Conservation (phyloP, 2,113 vertebrate species). For the Oncorhynchus tshawytscha region DNA sequence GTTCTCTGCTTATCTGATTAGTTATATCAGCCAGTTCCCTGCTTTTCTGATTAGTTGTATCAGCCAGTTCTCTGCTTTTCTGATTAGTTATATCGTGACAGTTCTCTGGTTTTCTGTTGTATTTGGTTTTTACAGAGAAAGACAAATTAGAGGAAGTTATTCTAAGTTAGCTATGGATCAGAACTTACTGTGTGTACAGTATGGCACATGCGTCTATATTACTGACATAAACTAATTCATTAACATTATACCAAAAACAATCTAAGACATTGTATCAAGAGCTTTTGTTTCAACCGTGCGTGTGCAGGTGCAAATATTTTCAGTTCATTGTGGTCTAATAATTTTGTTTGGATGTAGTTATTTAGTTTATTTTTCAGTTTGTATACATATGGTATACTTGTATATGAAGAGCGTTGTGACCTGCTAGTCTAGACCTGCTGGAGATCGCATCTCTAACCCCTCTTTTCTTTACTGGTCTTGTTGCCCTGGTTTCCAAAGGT, state of each 20-base stretch:
- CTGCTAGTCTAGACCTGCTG: conserved; percentile 37
- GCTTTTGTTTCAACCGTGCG: conserved; percentile 69
- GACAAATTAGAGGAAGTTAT: conserved; percentile 12
- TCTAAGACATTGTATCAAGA: conserved; percentile 72
- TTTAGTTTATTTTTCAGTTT: conserved; percentile 53
- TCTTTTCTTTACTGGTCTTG: conserved; percentile 13
- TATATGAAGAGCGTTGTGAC: conserved; percentile 67
- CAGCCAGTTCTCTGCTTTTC: conserved; percentile 40
- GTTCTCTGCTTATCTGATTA: conserved; percentile 44
- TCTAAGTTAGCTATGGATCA: conserved; percentile 61
- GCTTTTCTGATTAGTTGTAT: conserved; percentile 48
- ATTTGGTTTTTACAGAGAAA: conserved; percentile 55
- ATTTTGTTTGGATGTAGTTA: conserved; percentile 57
- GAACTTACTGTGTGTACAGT: conserved; percentile 55
- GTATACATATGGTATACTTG: conserved; percentile 49
- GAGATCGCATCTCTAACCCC: conserved; percentile 52
- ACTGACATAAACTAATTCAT: conserved; percentile 76
- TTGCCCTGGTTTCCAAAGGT: conserved; percentile 22
- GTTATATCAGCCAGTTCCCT: conserved; percentile 63
- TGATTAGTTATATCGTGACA: conserved; percentile 62
- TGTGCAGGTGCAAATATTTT: conserved; percentile 57
- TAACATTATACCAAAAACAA: conserved; percentile 74
- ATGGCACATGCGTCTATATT: conserved; percentile 65
- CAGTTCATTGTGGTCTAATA: conserved; percentile 59
- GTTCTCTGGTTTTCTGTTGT: conserved; percentile 64